Conservation (phyloP, 2,797 vertebrate genomes). For the Oreonectes daqikongensis region DNA sequence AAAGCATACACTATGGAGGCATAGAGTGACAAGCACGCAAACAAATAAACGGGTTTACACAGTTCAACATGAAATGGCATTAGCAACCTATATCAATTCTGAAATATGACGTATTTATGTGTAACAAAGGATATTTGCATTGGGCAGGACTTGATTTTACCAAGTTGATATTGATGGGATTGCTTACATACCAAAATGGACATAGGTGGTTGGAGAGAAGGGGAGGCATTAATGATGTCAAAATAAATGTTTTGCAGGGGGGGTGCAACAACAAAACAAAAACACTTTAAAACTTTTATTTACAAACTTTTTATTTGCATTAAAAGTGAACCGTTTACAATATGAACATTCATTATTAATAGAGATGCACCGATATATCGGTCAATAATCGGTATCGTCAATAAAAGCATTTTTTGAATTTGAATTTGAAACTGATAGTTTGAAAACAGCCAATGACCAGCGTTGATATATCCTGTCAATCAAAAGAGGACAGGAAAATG, state of each 20-base stretch:
- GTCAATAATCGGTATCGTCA: no score
- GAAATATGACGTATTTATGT: neutral
- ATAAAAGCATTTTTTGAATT: no score
- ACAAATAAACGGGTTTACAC: slow-evolving; percentile 4
- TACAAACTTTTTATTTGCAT: neutral
- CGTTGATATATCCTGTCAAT: no score
- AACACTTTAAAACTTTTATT: neutral
- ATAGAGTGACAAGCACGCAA: neutral
- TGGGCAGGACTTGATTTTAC: neutral
- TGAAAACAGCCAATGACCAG: no score
- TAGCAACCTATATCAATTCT: neutral
- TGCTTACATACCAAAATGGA: neutral
- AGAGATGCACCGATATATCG: no score
- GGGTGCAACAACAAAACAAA: no score
- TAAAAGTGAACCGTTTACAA: neutral
- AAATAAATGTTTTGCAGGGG: neutral
- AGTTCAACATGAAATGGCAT: neutral
- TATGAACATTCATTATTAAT: neutral
- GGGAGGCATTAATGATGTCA: neutral
- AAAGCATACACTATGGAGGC: neutral
- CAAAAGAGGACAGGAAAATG: no score
- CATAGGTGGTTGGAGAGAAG: neutral
- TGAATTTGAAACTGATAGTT: no score
- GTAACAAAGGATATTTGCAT: neutral
- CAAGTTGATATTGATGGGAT: neutral